These are phyloP conservation scores for Carassius gibelio DNA, from an alignment of 2,113 vertebrate species.

Conservation along the genomic window DNA sequence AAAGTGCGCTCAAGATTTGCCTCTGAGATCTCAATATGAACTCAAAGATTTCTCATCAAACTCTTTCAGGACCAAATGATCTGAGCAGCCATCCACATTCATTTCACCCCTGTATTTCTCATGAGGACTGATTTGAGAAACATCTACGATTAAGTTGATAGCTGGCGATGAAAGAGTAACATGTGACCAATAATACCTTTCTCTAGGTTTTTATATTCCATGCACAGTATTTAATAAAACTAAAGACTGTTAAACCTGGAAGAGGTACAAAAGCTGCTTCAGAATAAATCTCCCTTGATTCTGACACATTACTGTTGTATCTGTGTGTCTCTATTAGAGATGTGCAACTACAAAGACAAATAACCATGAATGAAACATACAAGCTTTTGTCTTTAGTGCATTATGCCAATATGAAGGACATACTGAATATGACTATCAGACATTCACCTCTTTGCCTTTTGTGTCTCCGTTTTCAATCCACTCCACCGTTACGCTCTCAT, in stretches of 20 bases:
- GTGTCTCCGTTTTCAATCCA: slow-evolving; percentile 98
- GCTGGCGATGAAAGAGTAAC: neutral
- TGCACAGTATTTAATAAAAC: neutral
- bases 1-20: neutral
- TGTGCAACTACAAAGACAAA: neutral
- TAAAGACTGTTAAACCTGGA: neutral
- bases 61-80: neutral
- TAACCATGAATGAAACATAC: neutral
- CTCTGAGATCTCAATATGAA: neutral
- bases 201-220: neutral
- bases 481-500: slow-evolving; percentile 93
- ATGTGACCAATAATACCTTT: neutral
- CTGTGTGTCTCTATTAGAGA: neutral
- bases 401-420: neutral
- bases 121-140: neutral
- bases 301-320: neutral
- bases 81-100: neutral
- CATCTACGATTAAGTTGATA: neutral
- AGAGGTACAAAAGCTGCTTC: slow-evolving; percentile 34
- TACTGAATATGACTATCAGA: neutral
- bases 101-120: neutral
- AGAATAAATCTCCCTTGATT: slow-evolving; percentile 18
- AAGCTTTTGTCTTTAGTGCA: neutral
- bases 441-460: slow-evolving; percentile 92
- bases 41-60: neutral